phyloP scores from a whole-genome alignment of 2,888 invertebrate species.

The Drepanosiphum platanoidis region DNA sequence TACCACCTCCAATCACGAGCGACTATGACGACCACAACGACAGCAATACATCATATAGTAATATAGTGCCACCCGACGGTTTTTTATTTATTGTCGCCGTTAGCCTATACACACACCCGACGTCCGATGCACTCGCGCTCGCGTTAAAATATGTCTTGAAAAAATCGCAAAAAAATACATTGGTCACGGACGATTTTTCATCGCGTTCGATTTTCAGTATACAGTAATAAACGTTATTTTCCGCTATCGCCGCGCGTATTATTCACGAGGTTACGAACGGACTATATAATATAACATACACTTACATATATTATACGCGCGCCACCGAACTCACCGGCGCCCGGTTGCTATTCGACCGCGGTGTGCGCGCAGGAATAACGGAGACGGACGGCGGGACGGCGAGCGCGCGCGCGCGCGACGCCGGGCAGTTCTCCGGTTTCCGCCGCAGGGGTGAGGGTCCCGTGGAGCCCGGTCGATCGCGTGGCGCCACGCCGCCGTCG shows the following conservation, averaged over 20 bases:
- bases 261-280: too few species aligned
- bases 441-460: slow-evolving; percentile 43
- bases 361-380: not conserved
- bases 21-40: not conserved
- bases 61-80: not conserved
- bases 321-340: not conserved
- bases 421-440: slow-evolving; percentile 21
- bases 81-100: not conserved
- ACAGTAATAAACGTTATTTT: not conserved
- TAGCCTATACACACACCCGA: not conserved
- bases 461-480: slow-evolving; percentile 54
- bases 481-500: slow-evolving; percentile 45
- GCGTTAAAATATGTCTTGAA: not conserved
- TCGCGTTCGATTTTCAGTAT: not conserved
- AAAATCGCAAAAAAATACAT: not conserved
- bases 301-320: not conserved
- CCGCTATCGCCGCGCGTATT: not conserved
- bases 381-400: not conserved
- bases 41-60: not conserved
- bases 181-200: not conserved
- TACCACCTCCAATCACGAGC: not conserved
- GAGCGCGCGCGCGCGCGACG: not conserved
- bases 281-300: too few species aligned
- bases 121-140: not conserved
- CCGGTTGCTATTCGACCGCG: not conserved